Conservation (phyloP, 1,140 invertebrate genomes). For the Bombus breviceps region DNA sequence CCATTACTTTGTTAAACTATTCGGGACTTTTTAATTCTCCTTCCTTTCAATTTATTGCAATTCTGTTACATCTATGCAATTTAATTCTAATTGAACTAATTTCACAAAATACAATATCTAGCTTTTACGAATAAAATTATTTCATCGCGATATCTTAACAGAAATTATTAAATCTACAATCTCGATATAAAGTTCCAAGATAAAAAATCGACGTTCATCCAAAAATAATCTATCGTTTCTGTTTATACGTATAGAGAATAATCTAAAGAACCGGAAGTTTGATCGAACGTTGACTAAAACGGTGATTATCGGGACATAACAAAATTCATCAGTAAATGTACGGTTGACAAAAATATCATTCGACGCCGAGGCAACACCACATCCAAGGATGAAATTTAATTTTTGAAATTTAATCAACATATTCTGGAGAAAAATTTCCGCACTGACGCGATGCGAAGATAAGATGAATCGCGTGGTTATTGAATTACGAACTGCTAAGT, state of each 20-base stretch:
- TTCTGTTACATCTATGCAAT: too few species aligned
- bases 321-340: constrained; percentile 5
- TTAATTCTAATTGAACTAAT: too few species aligned
- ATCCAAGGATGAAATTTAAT: background rate
- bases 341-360: background rate
- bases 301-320: background rate
- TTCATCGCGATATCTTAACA: too few species aligned
- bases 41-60: too few species aligned
- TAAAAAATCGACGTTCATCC: too few species aligned
- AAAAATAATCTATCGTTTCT: background rate
- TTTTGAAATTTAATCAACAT: background rate
- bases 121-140: too few species aligned
- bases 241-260: background rate
- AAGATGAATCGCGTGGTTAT: background rate
- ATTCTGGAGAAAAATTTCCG: background rate
- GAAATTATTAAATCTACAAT: too few species aligned
- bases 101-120: too few species aligned
- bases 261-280: background rate
- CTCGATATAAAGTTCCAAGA: too few species aligned
- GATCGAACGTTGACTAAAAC: background rate
- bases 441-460: background rate
- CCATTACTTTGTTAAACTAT: too few species aligned
- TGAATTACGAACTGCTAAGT: background rate
- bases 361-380: background rate
- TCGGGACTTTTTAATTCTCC: too few species aligned